Evolutionary conservation across 2,113 vertebrate genomes (phyloP).

Genomic region (Oryzias curvinotus): DNA sequence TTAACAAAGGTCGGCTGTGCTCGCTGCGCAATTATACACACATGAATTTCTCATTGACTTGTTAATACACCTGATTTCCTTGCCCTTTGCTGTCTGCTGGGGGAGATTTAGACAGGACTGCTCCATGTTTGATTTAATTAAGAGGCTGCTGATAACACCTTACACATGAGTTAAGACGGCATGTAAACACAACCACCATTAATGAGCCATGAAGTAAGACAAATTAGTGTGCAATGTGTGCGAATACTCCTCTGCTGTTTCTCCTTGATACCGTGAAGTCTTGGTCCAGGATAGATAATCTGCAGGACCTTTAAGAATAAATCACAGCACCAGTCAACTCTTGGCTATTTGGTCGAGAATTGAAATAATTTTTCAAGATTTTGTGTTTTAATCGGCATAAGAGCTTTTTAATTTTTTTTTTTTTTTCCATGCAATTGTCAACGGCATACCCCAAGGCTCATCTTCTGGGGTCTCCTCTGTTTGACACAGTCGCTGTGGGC

Average conservation of each 20-base stretch:
- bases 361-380: too few species aligned
- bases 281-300: constrained; percentile 5
- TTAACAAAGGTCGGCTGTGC: constrained; percentile 75
- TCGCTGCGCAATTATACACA: constrained; percentile 72
- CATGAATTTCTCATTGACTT: constrained; percentile 71
- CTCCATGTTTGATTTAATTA: constrained; percentile 60
- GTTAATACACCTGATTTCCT: constrained; percentile 71
- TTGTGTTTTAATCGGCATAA: too few species aligned
- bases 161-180: constrained; percentile 43
- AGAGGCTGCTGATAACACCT: constrained; percentile 39
- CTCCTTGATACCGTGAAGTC: too few species aligned
- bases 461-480: too few species aligned
- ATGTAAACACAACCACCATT: constrained; percentile 56
- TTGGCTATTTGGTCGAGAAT: too few species aligned
- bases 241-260: not conserved
- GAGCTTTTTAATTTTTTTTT: too few species aligned
- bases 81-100: constrained; percentile 55
- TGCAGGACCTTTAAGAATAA: too few species aligned
- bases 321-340: too few species aligned
- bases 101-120: constrained; percentile 13
- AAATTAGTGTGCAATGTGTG: constrained; percentile 37
- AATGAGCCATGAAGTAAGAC: constrained; percentile 44
- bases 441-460: too few species aligned
- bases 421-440: too few species aligned
- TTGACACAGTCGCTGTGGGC: too few species aligned